These are phyloP conservation scores for Emydura subglobosa DNA, from an alignment of 2,113 vertebrate species.

Conservation along the genomic window DNA sequence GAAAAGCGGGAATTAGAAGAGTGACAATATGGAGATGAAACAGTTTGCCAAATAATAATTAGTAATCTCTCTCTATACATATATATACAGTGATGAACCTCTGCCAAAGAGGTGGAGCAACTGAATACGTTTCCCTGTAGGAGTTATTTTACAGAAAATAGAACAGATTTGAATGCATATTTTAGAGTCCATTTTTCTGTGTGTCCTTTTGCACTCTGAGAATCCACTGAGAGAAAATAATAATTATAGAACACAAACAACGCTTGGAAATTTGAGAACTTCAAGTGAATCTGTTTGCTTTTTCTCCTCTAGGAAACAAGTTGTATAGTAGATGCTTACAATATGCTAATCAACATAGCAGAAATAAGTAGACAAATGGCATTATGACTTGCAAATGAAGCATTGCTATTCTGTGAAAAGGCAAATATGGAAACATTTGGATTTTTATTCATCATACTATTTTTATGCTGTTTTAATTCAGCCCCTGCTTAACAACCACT, in stretches of 20 bases:
- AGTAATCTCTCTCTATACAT: neutral
- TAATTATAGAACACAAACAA: conserved; percentile 2
- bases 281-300: conserved; percentile 5
- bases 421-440: neutral
- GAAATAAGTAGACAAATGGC: neutral
- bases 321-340: neutral
- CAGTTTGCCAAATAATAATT: neutral
- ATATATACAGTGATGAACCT: neutral
- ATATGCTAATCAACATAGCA: neutral
- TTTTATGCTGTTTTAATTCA: neutral
- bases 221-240: neutral
- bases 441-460: neutral
- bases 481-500: neutral
- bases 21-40: neutral
- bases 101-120: neutral
- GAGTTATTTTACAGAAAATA: neutral
- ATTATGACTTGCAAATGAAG: neutral
- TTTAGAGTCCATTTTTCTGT: neutral
- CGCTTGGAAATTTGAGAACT: neutral
- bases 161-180: neutral
- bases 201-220: neutral
- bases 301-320: conserved; percentile 10
- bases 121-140: neutral
- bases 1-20: neutral
- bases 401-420: neutral